Evolutionary conservation across 2,888 invertebrate species (phyloP).

Genomic region (Malacosoma neustria): DNA sequence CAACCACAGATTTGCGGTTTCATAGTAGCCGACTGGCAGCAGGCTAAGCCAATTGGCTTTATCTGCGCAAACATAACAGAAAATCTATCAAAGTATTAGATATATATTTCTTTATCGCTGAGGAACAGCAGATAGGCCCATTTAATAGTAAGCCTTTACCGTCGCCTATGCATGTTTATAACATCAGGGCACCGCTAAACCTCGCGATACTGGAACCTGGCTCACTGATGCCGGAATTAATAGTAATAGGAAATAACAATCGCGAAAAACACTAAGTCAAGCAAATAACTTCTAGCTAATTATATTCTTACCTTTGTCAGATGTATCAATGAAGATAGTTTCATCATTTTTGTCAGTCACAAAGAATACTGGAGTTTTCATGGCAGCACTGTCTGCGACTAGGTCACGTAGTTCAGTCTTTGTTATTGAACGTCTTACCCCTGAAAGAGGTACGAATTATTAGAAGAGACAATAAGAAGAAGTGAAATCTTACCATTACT

Average conservation of each 20-base stretch:
- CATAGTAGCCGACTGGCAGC: slow-evolving; percentile 31
- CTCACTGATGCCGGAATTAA: too few relatives aligned
- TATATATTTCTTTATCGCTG: too few relatives aligned
- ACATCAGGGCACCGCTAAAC: too few relatives aligned
- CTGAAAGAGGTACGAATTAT: too few relatives aligned
- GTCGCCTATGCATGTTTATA: too few relatives aligned
- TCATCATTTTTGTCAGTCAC: slow-evolving; percentile 18
- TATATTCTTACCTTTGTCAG: slow-evolving; percentile 47
- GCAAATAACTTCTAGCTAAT: too few relatives aligned
- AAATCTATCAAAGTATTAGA: neutral
- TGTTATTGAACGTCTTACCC: slow-evolving; percentile 20
- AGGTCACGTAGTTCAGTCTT: slow-evolving; percentile 19
- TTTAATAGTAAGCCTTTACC: too few relatives aligned
- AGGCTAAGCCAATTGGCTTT: slow-evolving; percentile 51
- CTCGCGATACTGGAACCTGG: too few relatives aligned
- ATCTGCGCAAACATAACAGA: slow-evolving; percentile 23
- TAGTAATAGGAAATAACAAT: too few relatives aligned
- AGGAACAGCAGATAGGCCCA: too few relatives aligned
- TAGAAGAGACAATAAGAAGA: too few relatives aligned
- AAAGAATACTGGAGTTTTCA: slow-evolving; percentile 31
- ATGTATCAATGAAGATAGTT: slow-evolving; percentile 30
- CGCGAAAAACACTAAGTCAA: too few relatives aligned
- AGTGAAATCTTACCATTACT: neutral
- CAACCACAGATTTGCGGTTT: slow-evolving; percentile 43
- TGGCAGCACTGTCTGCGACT: slow-evolving; percentile 14